Evolutionary conservation across 2,888 invertebrate genomes (phyloP).

Genomic region (Drosophila mayaguana): DNA sequence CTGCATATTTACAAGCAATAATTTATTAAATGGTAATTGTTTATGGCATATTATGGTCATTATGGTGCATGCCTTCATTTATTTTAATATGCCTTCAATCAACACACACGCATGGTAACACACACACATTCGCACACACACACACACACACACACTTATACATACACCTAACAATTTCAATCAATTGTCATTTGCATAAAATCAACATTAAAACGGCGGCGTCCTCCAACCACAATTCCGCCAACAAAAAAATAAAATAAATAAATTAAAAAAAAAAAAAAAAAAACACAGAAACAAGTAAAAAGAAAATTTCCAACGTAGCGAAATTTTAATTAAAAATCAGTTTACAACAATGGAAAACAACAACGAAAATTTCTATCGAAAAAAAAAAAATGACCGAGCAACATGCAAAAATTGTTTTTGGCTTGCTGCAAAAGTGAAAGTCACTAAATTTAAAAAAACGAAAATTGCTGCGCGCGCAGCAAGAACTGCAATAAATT

Average conservation of each 20-base stretch:
- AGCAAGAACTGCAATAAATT: constrained; percentile 50
- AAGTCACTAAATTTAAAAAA: constrained; percentile 65
- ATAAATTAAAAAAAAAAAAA: too few relatives aligned
- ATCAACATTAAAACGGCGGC: constrained; percentile 66
- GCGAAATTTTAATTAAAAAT: constrained; percentile 69
- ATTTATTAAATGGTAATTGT: constrained; percentile 69
- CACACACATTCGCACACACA: constrained; percentile 12
- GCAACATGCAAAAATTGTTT: constrained; percentile 44
- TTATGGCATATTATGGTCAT: constrained; percentile 66
- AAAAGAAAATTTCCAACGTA: constrained; percentile 1
- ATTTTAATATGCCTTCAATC: constrained; percentile 66
- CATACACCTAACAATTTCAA: constrained; percentile 50
- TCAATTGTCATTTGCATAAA: constrained; percentile 76
- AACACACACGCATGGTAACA: constrained; percentile 30
- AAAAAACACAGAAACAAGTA: not conserved
- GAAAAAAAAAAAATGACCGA: constrained; percentile 19
- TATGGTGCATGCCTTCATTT: constrained; percentile 58
- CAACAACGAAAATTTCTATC: not conserved
- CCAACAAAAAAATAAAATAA: not conserved
- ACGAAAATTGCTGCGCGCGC: constrained; percentile 40
- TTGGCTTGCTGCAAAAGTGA: constrained; percentile 58
- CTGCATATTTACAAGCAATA: constrained; percentile 50
- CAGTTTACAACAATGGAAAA: constrained; percentile 39
- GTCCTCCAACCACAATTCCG: constrained; percentile 10
- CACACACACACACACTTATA: constrained; percentile 13